Evolutionary conservation across 2,113 vertebrate genomes (phyloP).

Genomic region (Myiagra hebetior): DNA sequence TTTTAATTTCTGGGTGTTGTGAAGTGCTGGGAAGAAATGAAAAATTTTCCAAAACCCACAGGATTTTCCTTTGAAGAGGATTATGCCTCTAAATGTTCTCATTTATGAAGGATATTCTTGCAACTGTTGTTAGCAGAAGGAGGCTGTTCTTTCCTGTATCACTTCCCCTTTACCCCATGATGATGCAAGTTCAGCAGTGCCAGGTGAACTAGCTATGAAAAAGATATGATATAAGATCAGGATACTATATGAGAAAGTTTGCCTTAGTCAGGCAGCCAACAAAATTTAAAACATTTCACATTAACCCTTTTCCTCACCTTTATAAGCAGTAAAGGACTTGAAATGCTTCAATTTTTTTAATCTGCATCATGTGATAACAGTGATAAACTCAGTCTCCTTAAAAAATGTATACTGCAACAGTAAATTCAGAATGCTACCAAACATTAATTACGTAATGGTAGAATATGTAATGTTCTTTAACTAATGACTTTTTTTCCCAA

Average conservation of each 20-base stretch:
- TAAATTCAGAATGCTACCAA: not conserved
- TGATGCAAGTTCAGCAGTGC: not conserved
- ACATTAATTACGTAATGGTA: not conserved
- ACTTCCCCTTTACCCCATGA: not conserved
- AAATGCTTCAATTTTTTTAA: not conserved
- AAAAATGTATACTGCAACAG: not conserved
- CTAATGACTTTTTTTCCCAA: not conserved
- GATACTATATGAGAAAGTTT: not conserved
- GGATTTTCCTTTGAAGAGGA: not conserved
- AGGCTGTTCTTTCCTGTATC: not conserved
- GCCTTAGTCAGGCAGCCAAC: not conserved
- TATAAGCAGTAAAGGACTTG: not conserved
- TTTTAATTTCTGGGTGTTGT: not conserved
- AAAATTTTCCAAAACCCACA: not conserved
- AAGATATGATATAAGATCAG: not conserved
- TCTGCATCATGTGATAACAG: not conserved
- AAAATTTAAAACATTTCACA: not conserved
- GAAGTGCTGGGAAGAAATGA: not conserved
- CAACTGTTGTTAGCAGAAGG: not conserved
- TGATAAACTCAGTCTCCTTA: not conserved
- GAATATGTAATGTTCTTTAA: not conserved
- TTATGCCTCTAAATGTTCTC: not conserved
- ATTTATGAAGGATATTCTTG: not conserved
- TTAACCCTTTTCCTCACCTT: fast-evolving
- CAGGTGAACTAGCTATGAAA: not conserved